Evolutionary conservation across 2,113 vertebrate species (phyloP), one percentile per base, ranked within the genome.

Genomic region (Notarius lentiginosus): DNA sequence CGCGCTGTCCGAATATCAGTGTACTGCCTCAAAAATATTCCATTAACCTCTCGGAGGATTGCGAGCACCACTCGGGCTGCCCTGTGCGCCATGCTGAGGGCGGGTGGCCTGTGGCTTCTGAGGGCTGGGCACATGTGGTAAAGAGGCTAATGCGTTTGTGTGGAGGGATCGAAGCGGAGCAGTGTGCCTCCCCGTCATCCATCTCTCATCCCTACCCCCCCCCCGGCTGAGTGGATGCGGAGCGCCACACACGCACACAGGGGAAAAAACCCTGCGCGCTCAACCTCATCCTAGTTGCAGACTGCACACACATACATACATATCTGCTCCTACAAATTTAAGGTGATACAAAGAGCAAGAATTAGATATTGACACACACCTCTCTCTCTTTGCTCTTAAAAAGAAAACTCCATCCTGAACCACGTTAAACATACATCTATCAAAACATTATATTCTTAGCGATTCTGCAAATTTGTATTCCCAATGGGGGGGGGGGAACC

Each of bases 191-290:
- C 87, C 88, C 90, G 66, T 86, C 79, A 87, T 84, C 89, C 84
- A 89, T 86, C 88, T 88, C 85, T 91, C 90, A 61, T 89, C 83
- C 86, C 56, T 82, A 92, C n/a, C n/a, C 91, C 87, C 89, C 87
- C 88, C 84, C 86, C 75, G 85, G 87, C 58, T 87, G 88, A 79
- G 88, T 91, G 89, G 84, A 88, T 86, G 70, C 55, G 24, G 66
- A 86, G 80, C 72, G 41, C 61, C 93, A 91, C 91, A 92, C 70
- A 86, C 51, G 68, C 65, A 86, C 88, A 72, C 18, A 1, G 24
- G 2, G n/a, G 24, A 41, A n/a, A 68, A 14, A 47, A 60, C 34
- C 3, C 79, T 84, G 75, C 81, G 60, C 17, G 34, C 61, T 86
- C 70, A 76, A n/a, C 63, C 83, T 76, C 34, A 76, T 68, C 63